Percentiles rank a stretch among this genome's conserved stretches.
phyloP scores from a whole-genome alignment of 2,797 vertebrate genomes.

The Coracias cyanogaster region DNA sequence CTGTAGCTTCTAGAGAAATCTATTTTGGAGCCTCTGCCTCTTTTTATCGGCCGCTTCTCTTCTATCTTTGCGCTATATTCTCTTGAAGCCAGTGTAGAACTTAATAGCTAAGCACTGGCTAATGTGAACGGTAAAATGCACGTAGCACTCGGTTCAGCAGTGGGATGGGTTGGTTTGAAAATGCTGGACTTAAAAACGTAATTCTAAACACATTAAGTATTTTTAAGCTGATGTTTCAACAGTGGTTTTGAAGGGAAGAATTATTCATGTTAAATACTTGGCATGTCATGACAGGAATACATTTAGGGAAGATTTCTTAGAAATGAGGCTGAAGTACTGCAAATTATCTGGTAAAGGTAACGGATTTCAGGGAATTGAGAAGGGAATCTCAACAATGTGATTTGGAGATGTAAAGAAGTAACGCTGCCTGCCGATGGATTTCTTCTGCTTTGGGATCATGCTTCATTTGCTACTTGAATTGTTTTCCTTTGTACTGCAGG shows the following conservation, averaged over 20 bases:
- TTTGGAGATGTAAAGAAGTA: neutral
- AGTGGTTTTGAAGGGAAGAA: neutral
- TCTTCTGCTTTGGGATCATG: neutral
- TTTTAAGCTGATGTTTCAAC: neutral
- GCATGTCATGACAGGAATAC: neutral
- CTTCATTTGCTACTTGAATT: neutral
- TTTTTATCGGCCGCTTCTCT: neutral
- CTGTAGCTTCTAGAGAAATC: neutral
- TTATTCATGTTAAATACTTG: constrained; percentile 15
- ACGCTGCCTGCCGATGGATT: neutral
- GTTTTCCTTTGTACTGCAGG: constrained; percentile 77
- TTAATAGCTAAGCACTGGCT: neutral
- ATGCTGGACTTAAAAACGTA: neutral
- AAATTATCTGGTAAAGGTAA: neutral
- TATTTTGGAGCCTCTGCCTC: neutral
- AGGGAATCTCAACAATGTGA: neutral
- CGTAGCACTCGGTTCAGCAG: neutral
- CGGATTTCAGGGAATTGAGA: neutral
- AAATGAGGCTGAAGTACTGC: neutral
- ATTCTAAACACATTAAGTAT: neutral
- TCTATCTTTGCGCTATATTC: neutral
- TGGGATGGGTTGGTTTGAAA: neutral
- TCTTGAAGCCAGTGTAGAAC: neutral
- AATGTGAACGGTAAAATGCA: neutral
- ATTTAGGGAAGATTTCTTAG: neutral